Evolutionary conservation across 2,113 vertebrate genomes (phyloP).

Genomic region (Nannobrachium achirus): DNA sequence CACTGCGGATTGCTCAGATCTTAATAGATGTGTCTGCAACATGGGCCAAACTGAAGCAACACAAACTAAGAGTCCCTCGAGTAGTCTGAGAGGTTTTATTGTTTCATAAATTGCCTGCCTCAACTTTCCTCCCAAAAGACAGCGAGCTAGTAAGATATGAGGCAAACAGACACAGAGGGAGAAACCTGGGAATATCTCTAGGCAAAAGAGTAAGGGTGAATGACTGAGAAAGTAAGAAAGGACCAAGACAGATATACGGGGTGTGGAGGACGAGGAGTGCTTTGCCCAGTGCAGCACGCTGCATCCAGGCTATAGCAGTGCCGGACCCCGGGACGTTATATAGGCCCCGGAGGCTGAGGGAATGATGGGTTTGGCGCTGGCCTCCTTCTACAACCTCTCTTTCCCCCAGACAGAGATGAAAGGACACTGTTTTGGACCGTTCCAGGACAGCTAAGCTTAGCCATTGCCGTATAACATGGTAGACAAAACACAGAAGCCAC

Average conservation of each 20-base stretch:
- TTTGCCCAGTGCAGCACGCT: background rate
- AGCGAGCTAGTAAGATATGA: constrained; percentile 15
- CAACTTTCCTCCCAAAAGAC: background rate
- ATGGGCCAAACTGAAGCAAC: background rate
- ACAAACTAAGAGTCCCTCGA: background rate
- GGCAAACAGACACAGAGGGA: constrained; percentile 18
- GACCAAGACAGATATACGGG: constrained; percentile 37
- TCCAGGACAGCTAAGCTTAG: constrained; percentile 9
- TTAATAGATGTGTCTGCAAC: constrained; percentile 39
- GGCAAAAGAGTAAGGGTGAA: constrained; percentile 12
- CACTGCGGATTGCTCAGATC: constrained; percentile 23
- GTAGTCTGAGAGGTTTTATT: constrained; percentile 10
- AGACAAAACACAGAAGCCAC: constrained; percentile 56
- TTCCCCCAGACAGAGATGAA: constrained; percentile 42
- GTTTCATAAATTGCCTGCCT: constrained; percentile 21
- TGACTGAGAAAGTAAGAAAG: constrained; percentile 21
- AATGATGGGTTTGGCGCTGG: constrained; percentile 26
- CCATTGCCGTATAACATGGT: constrained; percentile 15
- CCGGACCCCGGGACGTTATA: constrained; percentile 13
- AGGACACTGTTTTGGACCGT: constrained; percentile 27
- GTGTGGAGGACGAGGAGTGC: constrained; percentile 24
- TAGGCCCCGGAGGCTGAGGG: constrained; percentile 15
- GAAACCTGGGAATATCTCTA: constrained; percentile 20
- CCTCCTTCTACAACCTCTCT: constrained; percentile 20
- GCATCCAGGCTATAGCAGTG: constrained; percentile 8